A percentile compares a stretch with the other conserved stretches of the same genome.
Evolutionary conservation across 2,797 vertebrate genomes (phyloP).

Genomic region (Rhynchonycteris naso): DNA sequence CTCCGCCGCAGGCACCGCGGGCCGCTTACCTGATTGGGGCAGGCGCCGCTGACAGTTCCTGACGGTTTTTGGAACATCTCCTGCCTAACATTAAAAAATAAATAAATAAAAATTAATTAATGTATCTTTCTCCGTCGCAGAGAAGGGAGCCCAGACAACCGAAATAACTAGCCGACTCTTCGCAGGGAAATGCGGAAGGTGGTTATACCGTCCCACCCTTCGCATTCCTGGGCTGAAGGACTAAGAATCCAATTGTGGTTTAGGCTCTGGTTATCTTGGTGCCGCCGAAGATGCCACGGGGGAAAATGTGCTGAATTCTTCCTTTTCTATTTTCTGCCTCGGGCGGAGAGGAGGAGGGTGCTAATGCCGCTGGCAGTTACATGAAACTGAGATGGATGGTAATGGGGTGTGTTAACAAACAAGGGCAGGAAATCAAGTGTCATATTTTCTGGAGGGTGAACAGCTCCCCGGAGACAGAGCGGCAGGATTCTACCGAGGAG

Average conservation of each 20-base stretch:
- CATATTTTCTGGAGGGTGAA: constrained; percentile 77
- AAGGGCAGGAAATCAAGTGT: constrained; percentile 79
- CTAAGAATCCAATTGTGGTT: constrained; percentile 47
- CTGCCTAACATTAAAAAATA: background rate
- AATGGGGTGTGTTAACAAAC: constrained; percentile 76
- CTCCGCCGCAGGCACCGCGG: constrained; percentile 62
- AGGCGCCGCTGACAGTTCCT: background rate
- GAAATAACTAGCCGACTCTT: constrained; percentile 65
- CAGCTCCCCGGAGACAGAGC: constrained; percentile 67
- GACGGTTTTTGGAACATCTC: constrained; percentile 59
- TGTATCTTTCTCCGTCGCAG: constrained; percentile 37
- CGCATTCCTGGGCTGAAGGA: constrained; percentile 64
- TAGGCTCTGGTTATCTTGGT: constrained; percentile 62
- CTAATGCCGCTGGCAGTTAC: constrained; percentile 76
- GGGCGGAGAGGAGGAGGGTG: constrained; percentile 64
- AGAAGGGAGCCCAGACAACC: constrained; percentile 46
- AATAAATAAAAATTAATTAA: constrained; percentile 2
- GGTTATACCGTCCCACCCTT: constrained; percentile 17
- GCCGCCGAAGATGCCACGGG: constrained; percentile 8
- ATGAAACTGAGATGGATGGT: constrained; percentile 73
- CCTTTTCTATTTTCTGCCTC: constrained; percentile 75
- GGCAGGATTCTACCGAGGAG: constrained; percentile 62
- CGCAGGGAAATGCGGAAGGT: constrained; percentile 66
- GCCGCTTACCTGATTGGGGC: constrained; percentile 37
- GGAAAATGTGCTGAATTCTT: constrained; percentile 74